A percentile compares a stretch with the other conserved stretches of the same genome.
Conservation (phyloP, 2,797 vertebrate genomes). For the Gorsachius magnificus region DNA sequence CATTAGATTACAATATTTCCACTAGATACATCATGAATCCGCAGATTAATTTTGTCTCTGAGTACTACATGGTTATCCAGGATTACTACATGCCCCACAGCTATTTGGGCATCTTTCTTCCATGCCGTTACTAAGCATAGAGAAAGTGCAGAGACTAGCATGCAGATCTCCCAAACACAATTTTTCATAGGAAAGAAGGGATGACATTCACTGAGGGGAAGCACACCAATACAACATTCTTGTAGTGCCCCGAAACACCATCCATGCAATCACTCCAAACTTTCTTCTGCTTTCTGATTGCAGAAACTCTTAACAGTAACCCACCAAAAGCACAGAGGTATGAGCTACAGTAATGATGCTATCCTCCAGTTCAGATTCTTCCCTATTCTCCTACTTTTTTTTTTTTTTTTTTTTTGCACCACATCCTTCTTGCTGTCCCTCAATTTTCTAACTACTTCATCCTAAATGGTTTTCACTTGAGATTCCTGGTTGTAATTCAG, state of each 20-base stretch:
- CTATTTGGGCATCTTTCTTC: background rate
- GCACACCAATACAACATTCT: background rate
- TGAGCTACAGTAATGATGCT: background rate
- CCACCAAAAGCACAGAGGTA: background rate
- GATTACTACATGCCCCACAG: background rate
- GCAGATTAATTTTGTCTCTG: background rate
- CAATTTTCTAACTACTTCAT: background rate
- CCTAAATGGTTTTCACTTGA: background rate
- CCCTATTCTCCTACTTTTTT: too few relatives aligned
- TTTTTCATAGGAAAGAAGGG: background rate
- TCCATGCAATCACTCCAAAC: background rate
- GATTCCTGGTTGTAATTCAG: background rate
- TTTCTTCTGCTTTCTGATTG: background rate
- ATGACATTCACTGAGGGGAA: background rate
- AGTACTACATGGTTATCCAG: background rate
- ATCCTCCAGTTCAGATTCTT: background rate
- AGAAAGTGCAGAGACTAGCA: background rate
- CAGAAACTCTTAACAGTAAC: background rate
- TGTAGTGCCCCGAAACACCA: background rate
- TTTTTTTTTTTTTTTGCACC: background rate
- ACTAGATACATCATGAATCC: slow-evolving; percentile 1
- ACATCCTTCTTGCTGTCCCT: background rate
- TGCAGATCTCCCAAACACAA: background rate
- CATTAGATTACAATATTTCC: slow-evolving; percentile 7
- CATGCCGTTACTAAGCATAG: background rate